A percentile compares a stretch with the other conserved stretches of the same genome.
Evolutionary conservation across 1,140 invertebrate genomes (phyloP).

Genomic region (Scaptomyza montana): DNA sequence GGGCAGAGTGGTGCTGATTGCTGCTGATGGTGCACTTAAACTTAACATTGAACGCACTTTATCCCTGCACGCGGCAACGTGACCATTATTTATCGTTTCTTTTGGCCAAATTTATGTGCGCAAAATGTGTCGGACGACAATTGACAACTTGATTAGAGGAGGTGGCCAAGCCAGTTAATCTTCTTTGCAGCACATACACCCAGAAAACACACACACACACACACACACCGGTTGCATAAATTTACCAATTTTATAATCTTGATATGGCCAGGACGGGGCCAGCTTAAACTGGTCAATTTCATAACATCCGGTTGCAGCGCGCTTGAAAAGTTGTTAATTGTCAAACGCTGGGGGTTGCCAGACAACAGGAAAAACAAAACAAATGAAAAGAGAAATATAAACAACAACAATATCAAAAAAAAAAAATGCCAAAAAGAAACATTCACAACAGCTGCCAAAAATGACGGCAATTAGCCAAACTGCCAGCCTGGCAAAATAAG

Average conservation of each 20-base stretch:
- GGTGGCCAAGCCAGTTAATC: slow-evolving; percentile 36
- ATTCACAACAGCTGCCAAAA: slow-evolving; percentile 57
- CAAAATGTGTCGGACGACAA: slow-evolving; percentile 56
- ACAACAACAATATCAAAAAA: not conserved
- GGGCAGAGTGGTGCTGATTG: slow-evolving; percentile 13
- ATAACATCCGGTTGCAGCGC: slow-evolving; percentile 77
- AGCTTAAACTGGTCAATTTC: slow-evolving; percentile 72
- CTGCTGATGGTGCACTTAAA: slow-evolving; percentile 62
- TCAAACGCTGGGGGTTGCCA: slow-evolving; percentile 46
- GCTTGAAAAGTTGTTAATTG: slow-evolving; percentile 82
- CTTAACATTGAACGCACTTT: slow-evolving; percentile 72
- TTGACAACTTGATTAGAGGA: slow-evolving; percentile 74
- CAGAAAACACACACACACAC: not conserved
- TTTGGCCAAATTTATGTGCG: slow-evolving; percentile 28
- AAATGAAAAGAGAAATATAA: slow-evolving; percentile 37
- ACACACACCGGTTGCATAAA: slow-evolving; percentile 67
- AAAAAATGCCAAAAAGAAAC: slow-evolving; percentile 30
- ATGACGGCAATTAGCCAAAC: slow-evolving; percentile 71
- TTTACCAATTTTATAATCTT: slow-evolving; percentile 76
- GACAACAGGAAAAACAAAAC: slow-evolving; percentile 41
- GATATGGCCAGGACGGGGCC: slow-evolving; percentile 58
- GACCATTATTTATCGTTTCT: slow-evolving; percentile 34
- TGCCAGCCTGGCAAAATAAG: slow-evolving; percentile 56
- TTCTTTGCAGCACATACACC: not conserved
- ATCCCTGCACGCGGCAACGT: slow-evolving; percentile 55